These are phyloP conservation scores for Lasioglossum lativentre DNA, from an alignment of 2,888 invertebrate genomes.

Conservation along the genomic window DNA sequence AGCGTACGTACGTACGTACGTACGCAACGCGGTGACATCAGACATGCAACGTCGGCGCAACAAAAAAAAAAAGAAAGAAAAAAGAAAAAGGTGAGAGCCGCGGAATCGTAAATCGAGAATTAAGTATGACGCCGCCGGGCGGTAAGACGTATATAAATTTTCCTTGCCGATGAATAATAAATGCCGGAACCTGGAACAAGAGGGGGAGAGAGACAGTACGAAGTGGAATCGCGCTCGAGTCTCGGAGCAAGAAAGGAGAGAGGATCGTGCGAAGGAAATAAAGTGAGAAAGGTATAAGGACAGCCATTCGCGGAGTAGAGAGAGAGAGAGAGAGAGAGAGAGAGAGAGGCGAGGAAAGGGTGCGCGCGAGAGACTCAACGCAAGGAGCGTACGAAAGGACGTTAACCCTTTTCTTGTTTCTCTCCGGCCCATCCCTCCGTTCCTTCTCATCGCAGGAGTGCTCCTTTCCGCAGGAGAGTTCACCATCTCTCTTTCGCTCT, in stretches of 20 bases:
- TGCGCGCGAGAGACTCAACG: conserved; percentile 11
- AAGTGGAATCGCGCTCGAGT: conserved; percentile 33
- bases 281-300: conserved; percentile 12
- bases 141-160: conserved; percentile 75
- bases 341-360: conserved; percentile 16
- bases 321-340: not conserved
- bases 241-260: conserved; percentile 23
- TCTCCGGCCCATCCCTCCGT: conserved; percentile 65
- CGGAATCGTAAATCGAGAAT: conserved; percentile 74
- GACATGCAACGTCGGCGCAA: conserved; percentile 49
- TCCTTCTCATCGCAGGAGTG: conserved; percentile 69
- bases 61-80: not conserved
- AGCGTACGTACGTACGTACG: not conserved
- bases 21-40: conserved; percentile 39
- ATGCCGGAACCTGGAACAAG: conserved; percentile 64
- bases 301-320: conserved; percentile 29
- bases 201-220: conserved; percentile 54
- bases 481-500: conserved; percentile 44
- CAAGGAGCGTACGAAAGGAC: conserved; percentile 74
- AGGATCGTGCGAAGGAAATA: conserved; percentile 7
- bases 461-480: conserved; percentile 69
- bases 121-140: conserved; percentile 67
- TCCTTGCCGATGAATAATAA: conserved; percentile 79
- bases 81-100: conserved; percentile 40
- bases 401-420: conserved; percentile 79